These are phyloP conservation scores for Chaetodon trifascialis DNA, from an alignment of 2,113 vertebrate species.

Conservation along the genomic window DNA sequence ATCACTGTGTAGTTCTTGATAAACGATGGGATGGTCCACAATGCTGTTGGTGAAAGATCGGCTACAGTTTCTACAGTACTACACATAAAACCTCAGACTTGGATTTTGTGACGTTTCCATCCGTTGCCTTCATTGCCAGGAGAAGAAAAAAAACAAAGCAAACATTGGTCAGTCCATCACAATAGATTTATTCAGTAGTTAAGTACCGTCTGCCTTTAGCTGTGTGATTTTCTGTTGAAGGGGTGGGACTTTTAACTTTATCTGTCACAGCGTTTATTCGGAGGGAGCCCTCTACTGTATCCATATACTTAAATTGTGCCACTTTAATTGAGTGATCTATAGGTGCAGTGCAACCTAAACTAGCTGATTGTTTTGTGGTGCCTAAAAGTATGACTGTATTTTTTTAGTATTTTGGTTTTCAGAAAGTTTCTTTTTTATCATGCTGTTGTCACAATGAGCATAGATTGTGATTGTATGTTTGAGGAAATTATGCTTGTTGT, in stretches of 20 bases:
- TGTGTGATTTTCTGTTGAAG: slow-evolving; percentile 59
- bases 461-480: slow-evolving; percentile 70
- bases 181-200: slow-evolving; percentile 41
- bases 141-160: slow-evolving; percentile 17
- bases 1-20: slow-evolving; percentile 45
- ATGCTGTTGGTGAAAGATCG: slow-evolving; percentile 31
- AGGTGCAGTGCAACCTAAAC: slow-evolving; percentile 78
- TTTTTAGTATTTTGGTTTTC: slow-evolving; percentile 56
- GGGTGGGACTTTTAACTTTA: slow-evolving; percentile 42
- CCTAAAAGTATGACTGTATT: slow-evolving; percentile 69
- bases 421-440: slow-evolving; percentile 44
- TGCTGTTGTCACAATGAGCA: slow-evolving; percentile 58
- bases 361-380: slow-evolving; percentile 76
- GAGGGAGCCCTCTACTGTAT: slow-evolving; percentile 68
- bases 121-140: slow-evolving; percentile 48
- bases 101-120: slow-evolving; percentile 18
- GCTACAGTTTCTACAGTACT: slow-evolving; percentile 22
- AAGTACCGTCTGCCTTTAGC: slow-evolving; percentile 61
- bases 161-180: slow-evolving; percentile 39
- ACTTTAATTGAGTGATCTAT: slow-evolving; percentile 77
- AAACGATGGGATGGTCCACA: slow-evolving; percentile 14
- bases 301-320: slow-evolving; percentile 71
- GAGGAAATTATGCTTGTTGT: slow-evolving; percentile 47
- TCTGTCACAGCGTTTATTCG: slow-evolving; percentile 47
- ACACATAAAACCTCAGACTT: slow-evolving; percentile 34